These are phyloP conservation scores for Mus musculus DNA, from an alignment of 2,113 vertebrate species.

Conservation along the genomic window DNA sequence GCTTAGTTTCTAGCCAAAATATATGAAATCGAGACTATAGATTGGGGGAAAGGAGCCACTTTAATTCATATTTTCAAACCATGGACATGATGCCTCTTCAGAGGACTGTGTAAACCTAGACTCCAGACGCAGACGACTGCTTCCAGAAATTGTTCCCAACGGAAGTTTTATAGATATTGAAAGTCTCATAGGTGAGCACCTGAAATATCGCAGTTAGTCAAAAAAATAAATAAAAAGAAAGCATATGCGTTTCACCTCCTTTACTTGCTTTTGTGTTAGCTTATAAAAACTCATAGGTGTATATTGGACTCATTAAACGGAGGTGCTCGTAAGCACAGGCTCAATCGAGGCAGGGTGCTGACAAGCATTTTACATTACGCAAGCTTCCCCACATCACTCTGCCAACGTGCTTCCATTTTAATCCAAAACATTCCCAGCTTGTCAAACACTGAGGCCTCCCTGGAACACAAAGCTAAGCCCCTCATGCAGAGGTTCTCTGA, in stretches of 20 bases:
- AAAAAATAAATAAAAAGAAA: conserved; percentile 55
- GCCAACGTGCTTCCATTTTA: conserved; percentile 80
- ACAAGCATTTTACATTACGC: conserved; percentile 76
- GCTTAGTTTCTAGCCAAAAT: conserved; percentile 21
- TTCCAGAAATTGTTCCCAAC: conserved; percentile 69
- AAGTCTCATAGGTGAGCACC: conserved; percentile 73
- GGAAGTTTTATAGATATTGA: conserved; percentile 73
- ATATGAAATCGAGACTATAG: background rate
- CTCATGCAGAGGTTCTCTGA: conserved; percentile 71
- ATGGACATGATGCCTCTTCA: conserved; percentile 18
- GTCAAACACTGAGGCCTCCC: conserved; percentile 73
- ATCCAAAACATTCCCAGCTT: conserved; percentile 80
- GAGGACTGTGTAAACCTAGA: conserved; percentile 10
- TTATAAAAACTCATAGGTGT: conserved; percentile 82
- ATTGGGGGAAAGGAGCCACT: background rate
- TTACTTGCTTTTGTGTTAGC: conserved; percentile 78
- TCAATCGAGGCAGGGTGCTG: conserved; percentile 71
- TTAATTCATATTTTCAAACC: background rate
- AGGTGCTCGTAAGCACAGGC: conserved; percentile 67
- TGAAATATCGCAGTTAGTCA: conserved; percentile 79
- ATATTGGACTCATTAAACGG: conserved; percentile 82
- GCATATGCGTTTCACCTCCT: conserved; percentile 75
- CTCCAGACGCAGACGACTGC: conserved; percentile 9
- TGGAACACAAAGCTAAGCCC: conserved; percentile 75
- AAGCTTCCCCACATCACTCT: conserved; percentile 76